Conservation (phyloP, 1,140 invertebrate species). For the Bombus picipes region DNA sequence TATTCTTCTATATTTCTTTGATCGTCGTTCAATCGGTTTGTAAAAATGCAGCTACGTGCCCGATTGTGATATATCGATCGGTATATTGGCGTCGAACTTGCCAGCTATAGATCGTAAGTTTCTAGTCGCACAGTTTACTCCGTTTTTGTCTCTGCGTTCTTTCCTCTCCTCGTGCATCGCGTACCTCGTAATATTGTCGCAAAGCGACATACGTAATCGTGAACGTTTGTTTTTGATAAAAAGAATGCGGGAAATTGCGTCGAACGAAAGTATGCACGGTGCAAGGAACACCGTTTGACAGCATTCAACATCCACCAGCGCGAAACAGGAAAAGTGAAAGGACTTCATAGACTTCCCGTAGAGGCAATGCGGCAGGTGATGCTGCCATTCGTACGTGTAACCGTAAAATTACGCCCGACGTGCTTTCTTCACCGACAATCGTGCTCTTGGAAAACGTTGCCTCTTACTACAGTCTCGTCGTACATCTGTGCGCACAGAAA, state of each 20-base stretch:
- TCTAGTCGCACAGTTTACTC: background rate
- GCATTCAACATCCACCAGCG: slow-evolving; percentile 28
- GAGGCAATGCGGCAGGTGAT: slow-evolving; percentile 34
- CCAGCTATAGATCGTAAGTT: slow-evolving; percentile 15
- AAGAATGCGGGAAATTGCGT: slow-evolving; percentile 27
- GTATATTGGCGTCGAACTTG: slow-evolving; percentile 7
- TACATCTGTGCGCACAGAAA: background rate
- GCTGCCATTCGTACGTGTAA: background rate
- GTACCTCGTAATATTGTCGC: background rate
- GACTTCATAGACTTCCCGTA: slow-evolving; percentile 44
- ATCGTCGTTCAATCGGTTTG: too few relatives aligned
- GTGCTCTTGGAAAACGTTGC: background rate
- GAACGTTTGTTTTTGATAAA: background rate
- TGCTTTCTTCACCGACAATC: background rate
- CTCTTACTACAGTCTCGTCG: too few relatives aligned
- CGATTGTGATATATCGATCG: background rate
- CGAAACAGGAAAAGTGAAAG: slow-evolving; percentile 65
- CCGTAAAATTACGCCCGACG: background rate
- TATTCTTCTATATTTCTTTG: background rate
- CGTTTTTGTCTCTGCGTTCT: background rate
- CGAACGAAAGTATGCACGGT: background rate
- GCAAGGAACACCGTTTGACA: background rate
- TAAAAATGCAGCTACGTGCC: slow-evolving; percentile 22
- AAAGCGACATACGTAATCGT: slow-evolving; percentile 18
- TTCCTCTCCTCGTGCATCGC: background rate